Conservation (phyloP, 64 coral and sea anemone species). For the Porites australiensis region DNA sequence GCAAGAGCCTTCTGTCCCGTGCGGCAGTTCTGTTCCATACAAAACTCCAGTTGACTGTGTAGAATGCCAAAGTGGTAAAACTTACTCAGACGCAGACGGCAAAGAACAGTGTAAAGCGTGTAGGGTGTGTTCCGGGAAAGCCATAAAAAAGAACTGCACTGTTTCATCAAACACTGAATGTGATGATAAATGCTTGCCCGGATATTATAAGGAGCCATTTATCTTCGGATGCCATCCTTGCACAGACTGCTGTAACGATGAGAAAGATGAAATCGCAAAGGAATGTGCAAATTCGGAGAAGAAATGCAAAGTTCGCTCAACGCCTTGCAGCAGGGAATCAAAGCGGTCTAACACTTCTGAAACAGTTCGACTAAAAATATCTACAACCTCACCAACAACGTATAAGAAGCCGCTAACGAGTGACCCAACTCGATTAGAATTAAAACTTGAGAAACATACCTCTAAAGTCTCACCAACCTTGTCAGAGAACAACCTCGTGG, state of each 20-base stretch:
- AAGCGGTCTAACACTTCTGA: not conserved
- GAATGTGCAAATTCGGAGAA: slow-evolving; percentile 18
- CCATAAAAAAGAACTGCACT: slow-evolving; percentile 39
- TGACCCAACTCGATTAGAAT: too few species aligned
- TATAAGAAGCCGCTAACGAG: too few species aligned
- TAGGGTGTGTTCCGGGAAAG: slow-evolving; percentile 40
- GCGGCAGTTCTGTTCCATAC: slow-evolving; percentile 35
- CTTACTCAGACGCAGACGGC: slow-evolving; percentile 11
- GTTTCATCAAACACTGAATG: slow-evolving; percentile 1
- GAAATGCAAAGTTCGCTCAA: not conserved
- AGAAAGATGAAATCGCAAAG: not conserved
- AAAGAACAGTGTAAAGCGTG: slow-evolving; percentile 36
- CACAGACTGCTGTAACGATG: slow-evolving; percentile 45
- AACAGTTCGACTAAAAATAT: too few species aligned
- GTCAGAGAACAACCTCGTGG: too few species aligned
- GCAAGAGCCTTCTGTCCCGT: not conserved
- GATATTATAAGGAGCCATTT: slow-evolving; percentile 41
- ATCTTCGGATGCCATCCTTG: slow-evolving; percentile 28
- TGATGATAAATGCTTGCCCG: not conserved
- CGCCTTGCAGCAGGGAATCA: not conserved
- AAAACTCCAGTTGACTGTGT: slow-evolving; percentile 9
- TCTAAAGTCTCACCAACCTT: too few species aligned
- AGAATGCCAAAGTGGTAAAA: slow-evolving; percentile 1
- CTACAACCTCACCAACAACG: too few species aligned
- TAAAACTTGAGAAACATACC: too few species aligned